phyloP scores from a whole-genome alignment of 2,797 vertebrate species.

The Centroberyx gerrardi region DNA sequence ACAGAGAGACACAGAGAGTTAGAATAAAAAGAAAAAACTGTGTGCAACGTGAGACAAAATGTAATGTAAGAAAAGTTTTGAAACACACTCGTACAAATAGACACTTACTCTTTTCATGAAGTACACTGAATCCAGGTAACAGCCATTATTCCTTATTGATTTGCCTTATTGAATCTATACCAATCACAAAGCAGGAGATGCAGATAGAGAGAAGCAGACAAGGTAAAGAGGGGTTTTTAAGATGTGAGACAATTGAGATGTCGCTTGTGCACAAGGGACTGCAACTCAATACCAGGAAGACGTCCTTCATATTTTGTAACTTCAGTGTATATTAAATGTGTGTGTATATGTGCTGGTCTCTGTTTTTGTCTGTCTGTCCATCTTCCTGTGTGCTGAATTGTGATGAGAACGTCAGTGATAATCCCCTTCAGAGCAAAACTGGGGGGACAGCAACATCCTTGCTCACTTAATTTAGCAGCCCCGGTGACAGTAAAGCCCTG shows the following conservation, averaged over 20 bases:
- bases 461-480: slow-evolving; percentile 56
- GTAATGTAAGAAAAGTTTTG: background rate
- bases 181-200: too few relatives aligned
- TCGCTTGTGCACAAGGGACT: too few relatives aligned
- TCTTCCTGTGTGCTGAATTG: slow-evolving; percentile 17
- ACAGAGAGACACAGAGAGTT: slow-evolving; percentile 2
- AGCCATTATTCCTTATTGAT: too few relatives aligned
- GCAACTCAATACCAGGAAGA: too few relatives aligned
- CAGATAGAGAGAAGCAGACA: too few relatives aligned
- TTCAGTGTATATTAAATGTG: background rate
- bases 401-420: slow-evolving; percentile 45
- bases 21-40: background rate
- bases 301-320: background rate
- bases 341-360: background rate
- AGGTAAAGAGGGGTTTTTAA: too few relatives aligned
- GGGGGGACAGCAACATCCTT: slow-evolving; percentile 36
- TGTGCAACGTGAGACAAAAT: slow-evolving; percentile 7
- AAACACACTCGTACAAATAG: too few relatives aligned
- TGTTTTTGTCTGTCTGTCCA: slow-evolving; percentile 15
- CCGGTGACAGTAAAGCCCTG: slow-evolving; percentile 47
- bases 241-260: too few relatives aligned
- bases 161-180: too few relatives aligned
- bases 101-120: too few relatives aligned
- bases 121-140: too few relatives aligned
- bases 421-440: slow-evolving; percentile 37